A percentile compares a stretch with the other conserved stretches of the same genome.
Conservation (phyloP, 2,797 vertebrate genomes). For the Sternarchorhynchus goeldii region DNA sequence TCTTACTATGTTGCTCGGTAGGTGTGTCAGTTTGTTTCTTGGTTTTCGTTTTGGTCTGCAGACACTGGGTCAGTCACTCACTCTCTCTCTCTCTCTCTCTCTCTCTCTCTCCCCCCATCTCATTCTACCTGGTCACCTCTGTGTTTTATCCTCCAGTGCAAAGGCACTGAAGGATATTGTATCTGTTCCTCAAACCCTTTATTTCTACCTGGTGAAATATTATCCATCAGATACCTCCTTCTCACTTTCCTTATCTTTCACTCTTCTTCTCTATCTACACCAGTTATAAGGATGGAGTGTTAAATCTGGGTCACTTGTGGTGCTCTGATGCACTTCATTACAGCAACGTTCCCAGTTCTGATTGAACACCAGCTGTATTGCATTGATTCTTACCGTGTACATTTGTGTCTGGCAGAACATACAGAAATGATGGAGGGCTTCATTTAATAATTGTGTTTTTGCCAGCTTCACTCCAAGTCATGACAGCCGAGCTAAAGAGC, state of each 20-base stretch:
- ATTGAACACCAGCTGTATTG: too few species aligned
- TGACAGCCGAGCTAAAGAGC: constrained; percentile 17
- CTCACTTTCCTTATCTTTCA: constrained; percentile 52
- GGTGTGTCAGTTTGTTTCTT: not conserved
- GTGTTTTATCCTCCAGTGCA: constrained; percentile 50
- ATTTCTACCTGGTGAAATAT: constrained; percentile 69
- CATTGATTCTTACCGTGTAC: too few species aligned
- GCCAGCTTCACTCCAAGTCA: not conserved
- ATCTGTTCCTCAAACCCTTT: constrained; percentile 57
- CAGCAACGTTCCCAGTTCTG: too few species aligned
- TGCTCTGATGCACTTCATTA: constrained; percentile 10
- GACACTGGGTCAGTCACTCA: not conserved
- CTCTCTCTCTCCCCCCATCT: constrained; percentile 17
- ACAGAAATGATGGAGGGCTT: too few species aligned
- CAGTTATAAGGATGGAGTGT: constrained; percentile 25
- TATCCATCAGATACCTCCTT: constrained; percentile 65
- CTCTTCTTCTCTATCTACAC: constrained; percentile 43
- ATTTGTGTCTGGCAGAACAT: too few species aligned
- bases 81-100: constrained; percentile 4
- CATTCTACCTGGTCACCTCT: constrained; percentile 38
- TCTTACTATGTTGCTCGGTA: constrained; percentile 19
- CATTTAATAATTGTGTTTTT: too few species aligned
- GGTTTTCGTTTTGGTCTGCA: not conserved
- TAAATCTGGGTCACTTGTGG: constrained; percentile 14
- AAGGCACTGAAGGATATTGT: constrained; percentile 47